A percentile compares a stretch with the other conserved stretches of the same genome.
phyloP scores from a whole-genome alignment of 2,888 invertebrate species.

The Cosmia trapezina region DNA sequence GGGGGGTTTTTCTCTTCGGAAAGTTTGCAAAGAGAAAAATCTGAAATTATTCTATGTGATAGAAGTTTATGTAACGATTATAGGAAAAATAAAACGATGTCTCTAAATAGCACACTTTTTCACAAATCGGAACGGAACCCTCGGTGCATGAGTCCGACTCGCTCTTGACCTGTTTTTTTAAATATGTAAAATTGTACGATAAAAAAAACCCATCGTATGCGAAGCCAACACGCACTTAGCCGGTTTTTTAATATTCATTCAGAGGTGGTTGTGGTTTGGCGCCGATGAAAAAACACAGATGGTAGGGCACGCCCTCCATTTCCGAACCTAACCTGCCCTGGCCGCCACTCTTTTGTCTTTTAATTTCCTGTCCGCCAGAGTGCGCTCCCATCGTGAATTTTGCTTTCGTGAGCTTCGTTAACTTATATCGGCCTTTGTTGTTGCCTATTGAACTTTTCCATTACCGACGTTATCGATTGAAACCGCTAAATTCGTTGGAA shows the following conservation, averaged over 20 bases:
- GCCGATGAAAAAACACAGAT: conserved; percentile 78
- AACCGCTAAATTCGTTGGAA: conserved; percentile 87
- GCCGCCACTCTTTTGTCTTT: conserved; percentile 89
- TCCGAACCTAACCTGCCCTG: conserved; percentile 86
- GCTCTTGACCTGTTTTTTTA: too few relatives aligned
- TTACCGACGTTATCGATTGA: conserved; percentile 87
- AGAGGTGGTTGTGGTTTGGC: conserved; percentile 77
- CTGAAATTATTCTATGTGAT: too few relatives aligned
- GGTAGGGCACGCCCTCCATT: conserved; percentile 83
- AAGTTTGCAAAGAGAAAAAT: too few relatives aligned
- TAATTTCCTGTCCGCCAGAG: conserved; percentile 89
- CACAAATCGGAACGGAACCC: too few relatives aligned
- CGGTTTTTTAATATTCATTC: conserved; percentile 71
- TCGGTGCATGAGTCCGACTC: too few relatives aligned
- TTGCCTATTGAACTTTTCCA: conserved; percentile 89
- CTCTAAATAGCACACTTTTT: too few relatives aligned
- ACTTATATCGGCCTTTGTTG: conserved; percentile 89
- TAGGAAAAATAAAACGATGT: too few relatives aligned
- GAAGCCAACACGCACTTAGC: too few relatives aligned
- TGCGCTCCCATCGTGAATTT: conserved; percentile 87
- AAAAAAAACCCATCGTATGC: too few relatives aligned
- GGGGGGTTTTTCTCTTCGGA: too few relatives aligned
- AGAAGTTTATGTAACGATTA: too few relatives aligned
- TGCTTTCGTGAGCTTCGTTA: conserved; percentile 89
- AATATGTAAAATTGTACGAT: too few relatives aligned